Evolutionary conservation across 2,113 vertebrate species (phyloP).

Genomic region (Cettia cetti): DNA sequence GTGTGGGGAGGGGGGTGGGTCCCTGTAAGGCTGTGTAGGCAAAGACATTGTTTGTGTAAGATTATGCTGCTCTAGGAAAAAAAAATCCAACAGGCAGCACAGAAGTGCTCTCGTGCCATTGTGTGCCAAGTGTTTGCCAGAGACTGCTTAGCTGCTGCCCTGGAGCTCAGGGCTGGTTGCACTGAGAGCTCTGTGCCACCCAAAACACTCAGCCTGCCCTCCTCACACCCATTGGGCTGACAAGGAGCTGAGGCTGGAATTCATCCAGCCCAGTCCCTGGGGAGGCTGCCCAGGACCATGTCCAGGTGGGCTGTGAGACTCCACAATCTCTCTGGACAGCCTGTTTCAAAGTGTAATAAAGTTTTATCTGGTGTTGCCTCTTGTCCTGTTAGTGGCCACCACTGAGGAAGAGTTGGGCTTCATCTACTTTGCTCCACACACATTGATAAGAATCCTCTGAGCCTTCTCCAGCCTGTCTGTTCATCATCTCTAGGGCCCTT

Average conservation of each 20-base stretch:
- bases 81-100: not conserved
- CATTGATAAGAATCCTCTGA: not conserved
- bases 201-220: not conserved
- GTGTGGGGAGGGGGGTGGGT: not conserved
- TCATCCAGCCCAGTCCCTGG: not conserved
- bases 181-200: not conserved
- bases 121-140: accelerated
- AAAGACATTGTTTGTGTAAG: not conserved
- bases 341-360: not conserved
- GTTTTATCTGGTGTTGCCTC: not conserved
- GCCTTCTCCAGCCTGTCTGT: not conserved
- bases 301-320: not conserved
- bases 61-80: not conserved
- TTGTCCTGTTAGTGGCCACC: not conserved
- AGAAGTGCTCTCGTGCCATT: not conserved
- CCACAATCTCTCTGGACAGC: not conserved
- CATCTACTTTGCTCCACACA: not conserved
- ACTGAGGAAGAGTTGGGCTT: not conserved
- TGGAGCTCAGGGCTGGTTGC: not conserved
- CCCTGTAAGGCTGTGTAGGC: not conserved
- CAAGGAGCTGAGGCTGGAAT: not conserved
- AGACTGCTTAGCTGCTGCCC: not conserved
- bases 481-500: not conserved
- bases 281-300: not conserved
- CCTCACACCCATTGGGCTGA: accelerated